Percentiles rank a stretch among this genome's conserved stretches.
Conservation (phyloP, 2,113 vertebrate genomes). For the Burhinus bistriatus region DNA sequence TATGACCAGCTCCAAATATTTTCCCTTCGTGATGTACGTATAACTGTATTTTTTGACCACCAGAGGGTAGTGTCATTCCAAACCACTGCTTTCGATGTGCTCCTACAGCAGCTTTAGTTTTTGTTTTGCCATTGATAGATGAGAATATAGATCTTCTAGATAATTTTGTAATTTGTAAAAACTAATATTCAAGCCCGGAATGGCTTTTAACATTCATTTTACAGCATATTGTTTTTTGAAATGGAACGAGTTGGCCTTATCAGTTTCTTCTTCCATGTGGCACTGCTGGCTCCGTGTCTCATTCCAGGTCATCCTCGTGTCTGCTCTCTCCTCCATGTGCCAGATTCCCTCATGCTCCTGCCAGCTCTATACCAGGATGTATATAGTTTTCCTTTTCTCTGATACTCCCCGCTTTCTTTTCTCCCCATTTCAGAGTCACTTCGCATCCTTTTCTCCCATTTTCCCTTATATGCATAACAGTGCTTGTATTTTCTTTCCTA, state of each 20-base stretch:
- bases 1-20: rapidly evolving
- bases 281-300: neutral
- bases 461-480: neutral
- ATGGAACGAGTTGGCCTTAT: neutral
- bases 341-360: neutral
- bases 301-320: neutral
- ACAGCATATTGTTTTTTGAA: neutral
- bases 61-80: conserved; percentile 32
- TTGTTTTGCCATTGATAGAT: neutral
- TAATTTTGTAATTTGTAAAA: neutral
- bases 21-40: neutral
- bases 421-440: neutral
- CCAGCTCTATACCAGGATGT: neutral
- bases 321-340: neutral
- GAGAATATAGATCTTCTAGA: neutral
- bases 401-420: neutral
- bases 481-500: neutral
- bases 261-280: neutral
- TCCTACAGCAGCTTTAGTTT: neutral
- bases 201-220: neutral
- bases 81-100: neutral
- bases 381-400: neutral
- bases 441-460: neutral
- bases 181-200: neutral
- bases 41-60: neutral